Evolutionary conservation across 2,888 invertebrate genomes (phyloP), one percentile per base, ranked within the genome.

Genomic region (Ganaspis brasiliensis): DNA sequence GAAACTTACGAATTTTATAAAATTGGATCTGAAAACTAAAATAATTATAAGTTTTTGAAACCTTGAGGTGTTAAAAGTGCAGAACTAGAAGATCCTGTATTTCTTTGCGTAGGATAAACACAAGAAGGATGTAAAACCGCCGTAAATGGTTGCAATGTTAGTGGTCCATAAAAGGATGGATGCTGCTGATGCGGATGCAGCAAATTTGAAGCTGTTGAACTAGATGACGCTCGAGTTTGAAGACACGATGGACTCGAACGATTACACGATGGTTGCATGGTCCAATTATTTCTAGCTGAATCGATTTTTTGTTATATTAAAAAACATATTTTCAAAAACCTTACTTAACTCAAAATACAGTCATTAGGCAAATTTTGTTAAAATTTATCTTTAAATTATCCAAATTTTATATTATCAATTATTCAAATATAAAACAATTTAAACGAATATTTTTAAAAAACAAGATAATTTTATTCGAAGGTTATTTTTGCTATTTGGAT

Each of bases 241-340:
- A 84, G 75, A 67, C 81, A 83, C 72, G 88, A 86, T 85, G 86
- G 87, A 81, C 80, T 87, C 72, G 86, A 83, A 83, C 86, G 87
- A 67, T 84, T 82, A 77, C 85, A 83, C 73, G 87, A 78, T 71
- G 89, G 86, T 84, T 88, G 87, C 89, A 89, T 89, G 87, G 83
- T 89, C 85, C 82, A 81, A 80, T 81, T 79, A 77, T 74, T 76
- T 73, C 70, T 26, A 40, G 21, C 45, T 45, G 40, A n/a, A 26
- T 6, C n/a, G 9, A 45, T 26, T 19, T 40, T 4, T 63, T 16
- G 14, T 31, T 40, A 12, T 24, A 19, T n/a, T 5, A 45, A 24
- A n/a, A n/a, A 19, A 37, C 35, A 37, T 19, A 35, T 61, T 35
- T 35, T 0, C 16, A 14, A 4, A 61, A 6, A 35, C 9, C 1